phyloP scores from a whole-genome alignment of 2,888 invertebrate genomes.

The Euproctis similis region DNA sequence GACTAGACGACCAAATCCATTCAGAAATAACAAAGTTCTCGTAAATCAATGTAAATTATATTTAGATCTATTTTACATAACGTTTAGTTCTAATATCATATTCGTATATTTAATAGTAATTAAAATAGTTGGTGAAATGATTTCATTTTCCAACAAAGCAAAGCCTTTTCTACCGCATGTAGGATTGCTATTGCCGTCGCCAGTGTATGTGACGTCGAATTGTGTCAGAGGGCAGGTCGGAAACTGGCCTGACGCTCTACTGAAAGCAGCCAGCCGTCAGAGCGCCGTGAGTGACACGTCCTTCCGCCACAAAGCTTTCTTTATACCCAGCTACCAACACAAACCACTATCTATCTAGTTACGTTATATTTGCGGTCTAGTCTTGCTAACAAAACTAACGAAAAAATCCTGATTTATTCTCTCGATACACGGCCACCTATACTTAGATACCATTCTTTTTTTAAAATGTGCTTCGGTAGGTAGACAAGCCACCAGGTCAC shows the following conservation, averaged over 20 bases:
- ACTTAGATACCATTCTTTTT: too few relatives aligned
- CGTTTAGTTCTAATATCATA: too few relatives aligned
- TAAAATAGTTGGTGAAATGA: too few relatives aligned
- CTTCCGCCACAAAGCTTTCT: slow-evolving; percentile 57
- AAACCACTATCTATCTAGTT: slow-evolving; percentile 44
- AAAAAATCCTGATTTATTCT: too few relatives aligned
- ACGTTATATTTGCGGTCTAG: slow-evolving; percentile 29
- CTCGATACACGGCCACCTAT: too few relatives aligned
- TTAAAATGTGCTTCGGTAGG: too few relatives aligned
- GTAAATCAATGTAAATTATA: too few relatives aligned
- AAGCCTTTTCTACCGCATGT: slow-evolving; percentile 14
- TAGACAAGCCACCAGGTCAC: too few relatives aligned
- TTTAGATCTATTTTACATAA: too few relatives aligned
- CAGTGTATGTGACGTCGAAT: slow-evolving; percentile 32
- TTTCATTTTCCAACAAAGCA: slow-evolving; percentile 8
- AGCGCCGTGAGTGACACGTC: slow-evolving; percentile 61
- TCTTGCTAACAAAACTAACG: slow-evolving; percentile 25
- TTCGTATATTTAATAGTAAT: too few relatives aligned
- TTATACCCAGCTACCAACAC: slow-evolving; percentile 36
- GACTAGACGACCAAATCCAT: slow-evolving; percentile 31
- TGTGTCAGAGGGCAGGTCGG: slow-evolving; percentile 61
- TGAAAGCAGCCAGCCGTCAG: slow-evolving; percentile 63
- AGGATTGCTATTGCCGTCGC: slow-evolving; percentile 29
- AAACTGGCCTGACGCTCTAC: slow-evolving; percentile 48
- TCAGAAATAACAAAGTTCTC: slow-evolving; percentile 29